Base-by-base conservation (phyloP, 2,113 vertebrate genomes). In the Passer montanus region DNA sequence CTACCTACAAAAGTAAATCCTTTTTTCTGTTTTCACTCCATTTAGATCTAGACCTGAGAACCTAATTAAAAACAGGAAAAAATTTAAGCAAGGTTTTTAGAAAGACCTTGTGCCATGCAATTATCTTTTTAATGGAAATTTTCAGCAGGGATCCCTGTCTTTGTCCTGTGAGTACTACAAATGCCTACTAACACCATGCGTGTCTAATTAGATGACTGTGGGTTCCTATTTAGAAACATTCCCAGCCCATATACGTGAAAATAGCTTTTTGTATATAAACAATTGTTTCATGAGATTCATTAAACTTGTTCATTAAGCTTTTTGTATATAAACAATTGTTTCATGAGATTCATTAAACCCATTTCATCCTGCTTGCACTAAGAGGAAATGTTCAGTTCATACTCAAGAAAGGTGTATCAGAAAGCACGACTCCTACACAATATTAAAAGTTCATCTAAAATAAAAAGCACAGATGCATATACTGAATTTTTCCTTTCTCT, bases 81-180 rank as follows among this genome's bases (percentile, higher is more conserved):
- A 55, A 24, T 16, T 41, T 62, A 84, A 28, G 41, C 53, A 93
- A 30, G 15, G 14, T 49, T 96, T 94, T 85, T 64, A 77, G 59
- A 89, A 93, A 74, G 60, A 66, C 30, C 47, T 69, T 67, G 56
- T 86, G 50, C 59, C 68, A 76, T 39, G 74, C 84, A 95, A 86
- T 94, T 95, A 96, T 95, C 80, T 95, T 95, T 92, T 68, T 82
- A 96, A 96, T 83, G 70, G 82, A 89, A 79, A 81, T 87, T 96
- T 97, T 93, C 95, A 96, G 80, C 85, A 89, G 66, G 86, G 63
- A 83, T 87, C 41, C 37, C 84, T 88, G 84, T 94, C 79, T 69
- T 93, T 93, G 80, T 56, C 83, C 70, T 89, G 67, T 2, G 41
- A 89, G 56, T 46, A 58, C 41, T 58, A 93, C 86, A 90, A 84